Percentiles rank a stretch among this genome's conserved stretches.
Evolutionary conservation across 2,113 vertebrate genomes (phyloP).

Genomic region (Cyrtonyx montezumae): DNA sequence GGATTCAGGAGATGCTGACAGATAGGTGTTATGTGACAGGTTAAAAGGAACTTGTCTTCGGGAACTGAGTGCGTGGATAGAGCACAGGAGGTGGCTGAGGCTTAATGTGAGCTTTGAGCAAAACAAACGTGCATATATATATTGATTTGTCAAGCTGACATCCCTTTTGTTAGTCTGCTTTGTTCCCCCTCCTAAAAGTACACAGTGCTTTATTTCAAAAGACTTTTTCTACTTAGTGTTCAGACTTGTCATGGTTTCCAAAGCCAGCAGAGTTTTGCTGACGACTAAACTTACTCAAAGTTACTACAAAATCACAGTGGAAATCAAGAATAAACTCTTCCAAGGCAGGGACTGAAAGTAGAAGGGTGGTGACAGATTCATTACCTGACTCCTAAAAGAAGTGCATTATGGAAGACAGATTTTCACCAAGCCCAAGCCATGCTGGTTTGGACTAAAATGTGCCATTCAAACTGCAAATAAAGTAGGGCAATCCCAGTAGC

Average conservation of each 20-base stretch:
- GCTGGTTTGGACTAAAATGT: neutral
- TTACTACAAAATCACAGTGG: neutral
- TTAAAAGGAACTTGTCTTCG: neutral
- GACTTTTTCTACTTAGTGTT: neutral
- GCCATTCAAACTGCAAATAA: neutral
- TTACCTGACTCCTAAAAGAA: neutral
- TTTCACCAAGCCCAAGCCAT: neutral
- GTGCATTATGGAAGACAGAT: neutral
- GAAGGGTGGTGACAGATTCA: constrained; percentile 2
- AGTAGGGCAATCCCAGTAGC: neutral
- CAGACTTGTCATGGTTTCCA: constrained; percentile 14
- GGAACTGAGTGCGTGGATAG: neutral
- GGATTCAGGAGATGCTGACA: neutral
- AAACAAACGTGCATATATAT: neutral
- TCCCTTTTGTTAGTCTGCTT: neutral
- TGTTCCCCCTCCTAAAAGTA: neutral
- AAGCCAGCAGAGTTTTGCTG: constrained; percentile 14
- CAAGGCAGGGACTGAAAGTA: neutral
- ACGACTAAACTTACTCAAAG: neutral
- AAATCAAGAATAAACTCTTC: neutral
- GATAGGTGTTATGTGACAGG: constrained; percentile 13
- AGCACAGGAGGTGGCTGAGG: neutral
- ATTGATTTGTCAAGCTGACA: neutral
- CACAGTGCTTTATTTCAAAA: neutral
- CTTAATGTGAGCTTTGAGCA: constrained; percentile 26